Base-by-base conservation (phyloP, 2,113 vertebrate species). In the Fregetta grallaria region DNA sequence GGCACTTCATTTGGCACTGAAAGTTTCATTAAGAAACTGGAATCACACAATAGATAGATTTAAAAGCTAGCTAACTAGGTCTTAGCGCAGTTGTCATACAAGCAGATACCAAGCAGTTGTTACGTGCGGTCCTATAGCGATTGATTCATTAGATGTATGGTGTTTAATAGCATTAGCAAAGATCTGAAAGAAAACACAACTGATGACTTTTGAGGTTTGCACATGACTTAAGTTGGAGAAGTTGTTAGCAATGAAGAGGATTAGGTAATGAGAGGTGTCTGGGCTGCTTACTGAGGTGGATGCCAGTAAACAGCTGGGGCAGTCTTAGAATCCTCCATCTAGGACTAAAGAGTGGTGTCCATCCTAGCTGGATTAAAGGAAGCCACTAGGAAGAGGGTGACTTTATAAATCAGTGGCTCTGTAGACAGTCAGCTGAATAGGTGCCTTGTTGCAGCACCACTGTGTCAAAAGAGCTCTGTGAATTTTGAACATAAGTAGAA, bases 51-150 rank as follows among this genome's bases (percentile, higher is more conserved):
- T 5, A 45, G 30, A 10, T 21, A 67, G 52, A 23, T 44, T 14
- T 73, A 52, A 71, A 86, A 55, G 11, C 21, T 16, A 62, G 10
- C 29, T 26, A 16, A 27, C 12, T 26, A 49, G n/a, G 36, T 45
- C 16, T 77, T 40, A 30, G 29, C 44, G 45, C 49, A 76, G 47
- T 26, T 76, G 44, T 65, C 53, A 15, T 7, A 10, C 65, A 59
- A 34, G 76, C 40, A 74, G 61, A 16, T 40, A 58, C 13, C 76
- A 59, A 49, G 32, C 52, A 40, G 75, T 15, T 53, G 61, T 21
- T 49, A 27, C 1, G 1, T 36, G 44, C 22, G 44, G 21, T 45
- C 45, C 58, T 47, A 0, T 7, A 56, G 29, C 8, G 0, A n/a
- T 11, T 16, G 36, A 45, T 17, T 49, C 11, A 3, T 40, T 19